Conservation (phyloP, 2,797 vertebrate species). For the Hemibagrus guttatus region DNA sequence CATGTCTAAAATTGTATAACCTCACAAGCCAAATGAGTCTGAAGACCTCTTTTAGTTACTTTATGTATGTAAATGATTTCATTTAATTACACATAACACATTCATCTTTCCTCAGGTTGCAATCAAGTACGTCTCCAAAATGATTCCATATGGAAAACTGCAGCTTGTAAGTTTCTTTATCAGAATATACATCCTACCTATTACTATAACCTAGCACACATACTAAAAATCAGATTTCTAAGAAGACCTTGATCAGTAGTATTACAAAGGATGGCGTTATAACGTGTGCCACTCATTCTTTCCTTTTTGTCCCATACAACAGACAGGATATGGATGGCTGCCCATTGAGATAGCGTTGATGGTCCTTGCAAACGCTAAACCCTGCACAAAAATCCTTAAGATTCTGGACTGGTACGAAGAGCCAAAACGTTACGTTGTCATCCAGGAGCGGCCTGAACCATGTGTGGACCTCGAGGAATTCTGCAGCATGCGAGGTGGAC, state of each 20-base stretch:
- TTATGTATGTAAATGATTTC: slow-evolving; percentile 12
- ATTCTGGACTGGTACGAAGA: slow-evolving; percentile 43
- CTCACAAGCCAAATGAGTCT: neutral
- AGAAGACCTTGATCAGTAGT: neutral
- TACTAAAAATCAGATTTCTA: neutral
- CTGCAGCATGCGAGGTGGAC: neutral
- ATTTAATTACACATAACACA: neutral
- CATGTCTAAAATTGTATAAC: neutral
- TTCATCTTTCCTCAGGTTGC: slow-evolving; percentile 37
- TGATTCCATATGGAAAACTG: neutral
- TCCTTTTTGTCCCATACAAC: neutral
- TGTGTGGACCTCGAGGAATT: slow-evolving; percentile 40
- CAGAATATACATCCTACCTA: neutral
- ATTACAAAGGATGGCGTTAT: neutral
- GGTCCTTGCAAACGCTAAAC: slow-evolving; percentile 15
- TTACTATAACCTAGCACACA: neutral
- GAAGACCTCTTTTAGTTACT: neutral
- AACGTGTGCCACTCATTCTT: neutral
- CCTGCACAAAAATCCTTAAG: slow-evolving; percentile 37
- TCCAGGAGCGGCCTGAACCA: slow-evolving; percentile 39
- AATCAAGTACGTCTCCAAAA: slow-evolving; percentile 44
- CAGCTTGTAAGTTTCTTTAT: slow-evolving; percentile 30
- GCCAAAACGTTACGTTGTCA: slow-evolving; percentile 25
- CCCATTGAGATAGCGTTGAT: slow-evolving; percentile 45
- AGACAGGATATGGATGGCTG: slow-evolving; percentile 16